phyloP scores from a whole-genome alignment of 2,797 vertebrate species.

The Arctocebus calabarensis region DNA sequence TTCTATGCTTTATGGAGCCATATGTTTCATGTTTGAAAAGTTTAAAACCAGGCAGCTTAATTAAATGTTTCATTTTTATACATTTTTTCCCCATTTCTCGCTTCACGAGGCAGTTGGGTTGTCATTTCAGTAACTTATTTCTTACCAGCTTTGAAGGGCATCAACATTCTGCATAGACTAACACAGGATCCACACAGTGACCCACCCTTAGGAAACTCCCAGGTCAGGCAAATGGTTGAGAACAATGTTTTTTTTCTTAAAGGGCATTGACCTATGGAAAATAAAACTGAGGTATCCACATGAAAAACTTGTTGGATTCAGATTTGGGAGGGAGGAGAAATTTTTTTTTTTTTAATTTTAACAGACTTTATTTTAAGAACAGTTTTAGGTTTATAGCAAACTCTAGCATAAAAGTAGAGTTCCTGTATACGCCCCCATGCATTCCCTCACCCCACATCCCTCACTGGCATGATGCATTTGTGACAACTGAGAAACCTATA shows the following conservation, averaged over 20 bases:
- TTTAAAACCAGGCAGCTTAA: not conserved
- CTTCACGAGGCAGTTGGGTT: not conserved
- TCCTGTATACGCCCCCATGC: too few species aligned
- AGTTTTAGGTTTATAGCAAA: too few species aligned
- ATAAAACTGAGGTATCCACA: not conserved
- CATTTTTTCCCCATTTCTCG: not conserved
- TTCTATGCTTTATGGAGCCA: not conserved
- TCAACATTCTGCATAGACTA: not conserved
- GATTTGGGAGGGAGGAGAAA: not conserved
- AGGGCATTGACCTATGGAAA: not conserved
- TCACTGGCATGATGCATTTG: too few species aligned
- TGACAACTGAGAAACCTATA: too few species aligned
- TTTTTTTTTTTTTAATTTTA: not conserved
- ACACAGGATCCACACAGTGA: fast-evolving
- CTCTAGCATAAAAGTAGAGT: too few species aligned
- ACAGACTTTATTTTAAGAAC: too few species aligned
- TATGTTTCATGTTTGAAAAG: conserved; percentile 41
- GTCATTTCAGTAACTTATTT: conserved; percentile 4
- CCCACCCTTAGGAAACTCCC: not conserved
- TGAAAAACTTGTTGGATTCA: not conserved
- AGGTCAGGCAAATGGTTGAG: not conserved
- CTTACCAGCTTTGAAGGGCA: not conserved
- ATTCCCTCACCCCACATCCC: too few species aligned
- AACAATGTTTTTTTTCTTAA: not conserved
- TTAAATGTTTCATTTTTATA: conserved; percentile 23